Percentiles rank a stretch among this genome's conserved stretches.
Conservation (phyloP, 2,888 invertebrate genomes). For the Ophonus ardosiacus region DNA sequence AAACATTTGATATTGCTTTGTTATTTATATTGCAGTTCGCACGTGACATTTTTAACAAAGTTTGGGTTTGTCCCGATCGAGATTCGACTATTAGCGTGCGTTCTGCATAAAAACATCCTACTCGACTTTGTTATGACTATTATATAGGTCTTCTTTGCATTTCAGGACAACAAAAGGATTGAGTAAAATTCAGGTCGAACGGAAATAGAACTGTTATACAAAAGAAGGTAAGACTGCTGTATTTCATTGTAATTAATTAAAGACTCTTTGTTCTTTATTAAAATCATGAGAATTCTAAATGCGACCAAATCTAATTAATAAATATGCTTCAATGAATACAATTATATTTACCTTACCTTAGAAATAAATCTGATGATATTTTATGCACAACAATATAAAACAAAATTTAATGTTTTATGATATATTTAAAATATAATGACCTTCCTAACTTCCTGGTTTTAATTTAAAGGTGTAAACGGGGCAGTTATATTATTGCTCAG, state of each 20-base stretch:
- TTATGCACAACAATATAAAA: background rate
- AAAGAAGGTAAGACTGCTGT: background rate
- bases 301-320: background rate
- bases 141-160: constrained; percentile 43
- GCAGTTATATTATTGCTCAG: constrained; percentile 2
- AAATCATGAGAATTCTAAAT: background rate
- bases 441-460: background rate
- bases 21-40: constrained; percentile 46
- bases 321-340: background rate
- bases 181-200: background rate
- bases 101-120: constrained; percentile 31
- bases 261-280: background rate
- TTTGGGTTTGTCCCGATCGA: constrained; percentile 23
- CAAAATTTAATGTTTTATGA: background rate
- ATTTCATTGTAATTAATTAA: constrained; percentile 16
- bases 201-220: background rate
- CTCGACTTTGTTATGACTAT: constrained; percentile 43
- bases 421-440: background rate
- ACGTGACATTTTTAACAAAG: constrained; percentile 53
- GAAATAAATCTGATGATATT: background rate
- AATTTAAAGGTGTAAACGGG: background rate
- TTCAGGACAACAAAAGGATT: constrained; percentile 7
- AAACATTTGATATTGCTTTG: constrained; percentile 58
- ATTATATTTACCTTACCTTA: background rate
- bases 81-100: constrained; percentile 42